phyloP scores from a whole-genome alignment of 2,113 vertebrate genomes.

The Oncorhynchus masou region DNA sequence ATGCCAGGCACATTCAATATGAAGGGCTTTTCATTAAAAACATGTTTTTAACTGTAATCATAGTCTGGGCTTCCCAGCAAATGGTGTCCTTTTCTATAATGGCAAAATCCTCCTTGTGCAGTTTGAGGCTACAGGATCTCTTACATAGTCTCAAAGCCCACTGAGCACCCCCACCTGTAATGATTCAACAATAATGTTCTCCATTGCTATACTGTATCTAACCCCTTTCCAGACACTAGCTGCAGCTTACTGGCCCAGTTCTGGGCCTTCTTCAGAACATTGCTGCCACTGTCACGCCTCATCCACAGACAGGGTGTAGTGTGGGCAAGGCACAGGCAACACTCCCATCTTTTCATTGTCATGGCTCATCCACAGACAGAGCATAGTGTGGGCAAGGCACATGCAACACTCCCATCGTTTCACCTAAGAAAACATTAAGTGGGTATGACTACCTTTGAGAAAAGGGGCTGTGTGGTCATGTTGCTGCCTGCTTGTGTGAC shows the following conservation, averaged over 20 bases:
- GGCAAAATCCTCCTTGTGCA: neutral
- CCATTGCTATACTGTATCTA: too few relatives aligned
- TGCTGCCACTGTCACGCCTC: too few relatives aligned
- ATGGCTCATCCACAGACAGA: too few relatives aligned
- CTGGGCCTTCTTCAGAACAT: too few relatives aligned
- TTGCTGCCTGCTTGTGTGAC: conserved; percentile 27
- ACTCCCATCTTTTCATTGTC: neutral
- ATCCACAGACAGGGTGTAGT: too few relatives aligned
- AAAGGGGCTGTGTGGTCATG: conserved; percentile 30
- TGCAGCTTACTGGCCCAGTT: too few relatives aligned
- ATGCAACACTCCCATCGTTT: neutral
- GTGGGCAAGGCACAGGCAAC: too few relatives aligned
- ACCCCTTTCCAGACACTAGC: too few relatives aligned
- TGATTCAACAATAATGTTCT: too few relatives aligned
- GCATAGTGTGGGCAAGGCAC: too few relatives aligned
- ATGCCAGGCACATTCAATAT: neutral
- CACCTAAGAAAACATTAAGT: neutral
- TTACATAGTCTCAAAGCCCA: neutral
- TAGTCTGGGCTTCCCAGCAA: neutral
- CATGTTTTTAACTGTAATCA: neutral
- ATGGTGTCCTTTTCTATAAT: neutral
- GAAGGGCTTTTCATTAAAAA: neutral
- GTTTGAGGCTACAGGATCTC: neutral
- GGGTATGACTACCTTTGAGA: conserved; percentile 9
- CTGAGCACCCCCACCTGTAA: neutral